Evolutionary conservation across 2,888 invertebrate genomes (phyloP).

Genomic region (Micoletzkya japonica): DNA sequence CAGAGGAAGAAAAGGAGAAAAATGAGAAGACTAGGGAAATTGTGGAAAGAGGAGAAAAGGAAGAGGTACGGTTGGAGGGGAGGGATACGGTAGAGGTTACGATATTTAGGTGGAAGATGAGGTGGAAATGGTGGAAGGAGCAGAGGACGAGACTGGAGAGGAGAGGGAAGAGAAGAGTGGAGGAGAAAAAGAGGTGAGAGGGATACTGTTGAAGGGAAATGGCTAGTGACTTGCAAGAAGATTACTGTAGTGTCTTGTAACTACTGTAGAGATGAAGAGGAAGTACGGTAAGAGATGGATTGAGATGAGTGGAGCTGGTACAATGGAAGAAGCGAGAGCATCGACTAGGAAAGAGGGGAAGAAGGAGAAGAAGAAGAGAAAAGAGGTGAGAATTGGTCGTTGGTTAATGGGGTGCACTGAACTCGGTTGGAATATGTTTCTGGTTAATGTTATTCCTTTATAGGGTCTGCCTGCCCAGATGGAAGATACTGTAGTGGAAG

Average conservation of each 20-base stretch:
- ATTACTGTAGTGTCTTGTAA: background rate
- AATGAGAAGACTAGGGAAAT: background rate
- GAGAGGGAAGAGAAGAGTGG: constrained; percentile 28
- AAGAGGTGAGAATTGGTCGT: constrained; percentile 27
- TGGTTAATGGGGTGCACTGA: background rate
- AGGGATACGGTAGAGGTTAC: constrained; percentile 23
- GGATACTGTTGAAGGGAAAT: background rate
- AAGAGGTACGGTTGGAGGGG: constrained; percentile 42
- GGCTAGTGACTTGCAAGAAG: background rate
- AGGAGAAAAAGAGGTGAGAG: background rate
- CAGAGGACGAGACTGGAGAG: constrained; percentile 37
- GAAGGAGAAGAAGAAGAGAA: constrained; percentile 32
- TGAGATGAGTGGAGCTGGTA: constrained; percentile 46
- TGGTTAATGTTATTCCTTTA: background rate
- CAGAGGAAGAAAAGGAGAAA: background rate
- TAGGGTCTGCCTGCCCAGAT: background rate
- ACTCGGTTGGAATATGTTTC: background rate
- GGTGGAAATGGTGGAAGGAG: constrained; percentile 42
- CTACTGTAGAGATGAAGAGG: too few species aligned
- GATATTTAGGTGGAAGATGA: constrained; percentile 1
- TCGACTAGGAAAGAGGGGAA: constrained; percentile 36
- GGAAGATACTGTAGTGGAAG: constrained; percentile 29
- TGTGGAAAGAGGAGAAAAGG: constrained; percentile 45
- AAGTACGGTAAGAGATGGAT: too few species aligned
- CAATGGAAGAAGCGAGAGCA: constrained; percentile 53